These are phyloP conservation scores for Balanococcus diminutus DNA, from an alignment of 2,888 invertebrate genomes.

Conservation along the genomic window DNA sequence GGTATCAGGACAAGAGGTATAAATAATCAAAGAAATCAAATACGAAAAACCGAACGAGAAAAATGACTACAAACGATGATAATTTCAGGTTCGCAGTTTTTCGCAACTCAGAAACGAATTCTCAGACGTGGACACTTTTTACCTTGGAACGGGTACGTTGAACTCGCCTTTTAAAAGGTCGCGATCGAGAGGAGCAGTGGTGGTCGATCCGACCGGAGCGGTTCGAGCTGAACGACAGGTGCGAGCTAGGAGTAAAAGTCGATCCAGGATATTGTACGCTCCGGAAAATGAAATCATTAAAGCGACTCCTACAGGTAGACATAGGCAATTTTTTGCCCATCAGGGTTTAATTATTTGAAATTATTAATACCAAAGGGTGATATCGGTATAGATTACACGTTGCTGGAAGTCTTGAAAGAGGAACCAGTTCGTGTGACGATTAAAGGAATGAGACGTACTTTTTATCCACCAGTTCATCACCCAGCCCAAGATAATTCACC, in stretches of 20 bases:
- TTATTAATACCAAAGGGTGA: neutral
- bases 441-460: constrained; percentile 79
- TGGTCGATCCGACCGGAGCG: constrained; percentile 57
- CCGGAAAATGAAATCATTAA: constrained; percentile 70
- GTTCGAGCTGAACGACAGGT: constrained; percentile 63
- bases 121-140: constrained; percentile 89
- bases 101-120: constrained; percentile 92
- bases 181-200: constrained; percentile 64
- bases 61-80: neutral
- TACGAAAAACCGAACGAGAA: neutral
- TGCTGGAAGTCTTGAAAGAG: constrained; percentile 83
- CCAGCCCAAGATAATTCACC: constrained; percentile 83
- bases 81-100: constrained; percentile 81
- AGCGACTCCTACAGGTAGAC: constrained; percentile 49
- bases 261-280: constrained; percentile 82
- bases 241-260: constrained; percentile 81
- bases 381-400: constrained; percentile 72
- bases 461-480: constrained; percentile 86
- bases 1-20: constrained; percentile 87
- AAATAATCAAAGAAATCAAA: neutral
- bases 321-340: too few species aligned
- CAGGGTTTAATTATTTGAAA: too few species aligned
- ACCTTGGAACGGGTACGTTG: constrained; percentile 66
- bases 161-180: constrained; percentile 72
- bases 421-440: constrained; percentile 84